Percentiles rank a stretch among this genome's conserved stretches.
Conservation (phyloP, 2,888 invertebrate genomes). For the Heliconius cydno region DNA sequence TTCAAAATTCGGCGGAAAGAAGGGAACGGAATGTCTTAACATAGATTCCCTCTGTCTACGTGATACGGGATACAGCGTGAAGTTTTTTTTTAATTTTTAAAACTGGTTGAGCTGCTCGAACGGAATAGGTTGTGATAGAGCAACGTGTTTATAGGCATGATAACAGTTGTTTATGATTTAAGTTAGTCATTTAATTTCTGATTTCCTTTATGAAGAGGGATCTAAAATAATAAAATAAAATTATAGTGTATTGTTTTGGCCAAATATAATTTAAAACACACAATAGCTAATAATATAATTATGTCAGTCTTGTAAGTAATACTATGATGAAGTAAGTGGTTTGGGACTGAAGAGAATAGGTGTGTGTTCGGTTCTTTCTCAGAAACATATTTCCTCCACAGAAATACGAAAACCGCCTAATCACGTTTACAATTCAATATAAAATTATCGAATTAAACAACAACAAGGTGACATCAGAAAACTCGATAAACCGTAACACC, state of each 20-base stretch:
- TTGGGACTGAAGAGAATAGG: background rate
- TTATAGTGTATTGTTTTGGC: background rate
- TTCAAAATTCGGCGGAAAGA: too few relatives aligned
- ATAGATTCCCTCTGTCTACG: background rate
- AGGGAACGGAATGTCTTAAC: background rate
- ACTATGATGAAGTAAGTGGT: too few relatives aligned
- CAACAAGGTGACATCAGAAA: constrained; percentile 29
- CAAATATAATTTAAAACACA: background rate
- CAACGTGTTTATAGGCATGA: background rate
- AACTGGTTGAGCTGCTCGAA: background rate
- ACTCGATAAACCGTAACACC: constrained; percentile 41
- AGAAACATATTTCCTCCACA: background rate
- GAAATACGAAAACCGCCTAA: constrained; percentile 13
- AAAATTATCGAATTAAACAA: constrained; percentile 36
- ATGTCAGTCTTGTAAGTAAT: too few relatives aligned
- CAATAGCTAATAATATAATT: background rate
- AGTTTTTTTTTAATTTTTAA: background rate
- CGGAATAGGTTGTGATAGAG: constrained; percentile 3
- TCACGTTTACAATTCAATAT: constrained; percentile 47
- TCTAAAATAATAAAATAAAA: constrained; percentile 2
- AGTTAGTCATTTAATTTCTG: constrained; percentile 31
- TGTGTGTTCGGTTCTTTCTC: background rate
- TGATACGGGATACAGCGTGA: too few relatives aligned
- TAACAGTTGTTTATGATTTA: constrained; percentile 42
- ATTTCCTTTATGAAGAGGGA: constrained; percentile 5